Percentiles rank a stretch among this genome's conserved stretches.
These are phyloP conservation scores for Tricholauxania praeusta DNA, from an alignment of 2,888 invertebrate genomes.

Conservation along the genomic window DNA sequence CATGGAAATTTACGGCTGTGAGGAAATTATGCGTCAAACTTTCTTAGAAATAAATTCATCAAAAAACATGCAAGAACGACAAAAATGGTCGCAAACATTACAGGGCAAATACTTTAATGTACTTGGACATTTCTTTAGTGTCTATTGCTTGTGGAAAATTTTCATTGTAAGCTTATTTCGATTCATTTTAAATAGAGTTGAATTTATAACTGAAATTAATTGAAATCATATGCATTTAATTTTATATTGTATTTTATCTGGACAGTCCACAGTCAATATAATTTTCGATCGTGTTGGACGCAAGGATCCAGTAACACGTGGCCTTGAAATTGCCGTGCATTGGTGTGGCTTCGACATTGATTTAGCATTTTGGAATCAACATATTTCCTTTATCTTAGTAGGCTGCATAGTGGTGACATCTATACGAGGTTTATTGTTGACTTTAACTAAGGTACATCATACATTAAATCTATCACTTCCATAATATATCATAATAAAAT, in stretches of 20 bases:
- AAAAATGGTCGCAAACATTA: slow-evolving; percentile 95
- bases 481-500: background rate
- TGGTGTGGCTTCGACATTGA: slow-evolving; percentile 97
- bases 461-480: background rate
- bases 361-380: slow-evolving; percentile 99
- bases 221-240: background rate
- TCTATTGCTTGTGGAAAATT: slow-evolving; percentile 99
- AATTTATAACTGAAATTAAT: background rate
- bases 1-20: slow-evolving; percentile 87
- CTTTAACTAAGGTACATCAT: slow-evolving; percentile 88
- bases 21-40: slow-evolving; percentile 92
- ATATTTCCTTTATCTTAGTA: slow-evolving; percentile 95
- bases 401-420: slow-evolving; percentile 99
- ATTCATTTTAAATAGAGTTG: background rate
- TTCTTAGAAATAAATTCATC: slow-evolving; percentile 97
- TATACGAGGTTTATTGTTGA: slow-evolving; percentile 93
- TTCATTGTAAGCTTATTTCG: slow-evolving; percentile 84
- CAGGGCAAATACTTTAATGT: slow-evolving; percentile 99
- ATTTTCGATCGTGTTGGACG: slow-evolving; percentile 98
- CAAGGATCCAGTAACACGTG: slow-evolving; percentile 97
- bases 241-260: slow-evolving; percentile 14
- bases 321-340: slow-evolving; percentile 95
- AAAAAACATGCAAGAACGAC: slow-evolving; percentile 89
- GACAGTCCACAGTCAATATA: slow-evolving; percentile 95
- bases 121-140: slow-evolving; percentile 97